Base-by-base conservation (phyloP, 2,888 invertebrate genomes). In the Leptarthrus brevirostris region DNA sequence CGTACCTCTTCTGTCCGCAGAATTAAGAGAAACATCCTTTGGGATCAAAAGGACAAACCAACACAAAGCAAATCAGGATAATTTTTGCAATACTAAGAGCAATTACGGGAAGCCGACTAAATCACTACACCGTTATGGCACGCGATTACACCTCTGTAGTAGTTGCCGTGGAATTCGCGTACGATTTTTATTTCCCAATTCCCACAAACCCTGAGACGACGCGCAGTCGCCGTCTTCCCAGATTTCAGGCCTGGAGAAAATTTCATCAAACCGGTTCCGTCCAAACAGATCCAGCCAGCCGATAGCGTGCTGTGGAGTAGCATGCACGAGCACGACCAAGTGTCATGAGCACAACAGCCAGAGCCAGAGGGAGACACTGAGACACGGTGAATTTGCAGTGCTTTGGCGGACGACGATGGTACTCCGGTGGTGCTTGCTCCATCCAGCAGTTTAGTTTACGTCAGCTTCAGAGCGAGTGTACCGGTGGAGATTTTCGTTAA, bases 391-490 rank as follows among this genome's bases (percentile, higher is more conserved):
- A 14, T 52, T 22, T 52, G 52, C 52, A 52, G 22, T 40, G 40
- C 40, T 40, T 12, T 40, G n/a, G 40, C 12, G 40, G n/a, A 6
- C 36, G 49, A 20, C 58, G 74, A 74, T 49, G 61, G 74, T 36
- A 58, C 58, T 58, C 36, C 20, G 58, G 2, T 58, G 36, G 58
- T 26, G 69, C 53, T 56, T 69, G 69, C 69, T 66, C 64, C 69
- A 56, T 53, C 73, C 44, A 52, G 69, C 61, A 74, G 74, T 74
- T 74, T 52, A 49, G 69, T 74, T 71, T 54, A 69, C 54, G 74
- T 58, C 64, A 44, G 70, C 53, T 69, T 36, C 70, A 52, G 49
- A 47, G 61, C 56, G 74, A 71, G 71, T 58, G 58, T 40, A 26
- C 22, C n/a, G 61, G 12, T 18, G 64, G 64, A 52, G 14, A 10